phyloP scores from a whole-genome alignment of 2,797 vertebrate species.

The Pseudochirops cupreus region DNA sequence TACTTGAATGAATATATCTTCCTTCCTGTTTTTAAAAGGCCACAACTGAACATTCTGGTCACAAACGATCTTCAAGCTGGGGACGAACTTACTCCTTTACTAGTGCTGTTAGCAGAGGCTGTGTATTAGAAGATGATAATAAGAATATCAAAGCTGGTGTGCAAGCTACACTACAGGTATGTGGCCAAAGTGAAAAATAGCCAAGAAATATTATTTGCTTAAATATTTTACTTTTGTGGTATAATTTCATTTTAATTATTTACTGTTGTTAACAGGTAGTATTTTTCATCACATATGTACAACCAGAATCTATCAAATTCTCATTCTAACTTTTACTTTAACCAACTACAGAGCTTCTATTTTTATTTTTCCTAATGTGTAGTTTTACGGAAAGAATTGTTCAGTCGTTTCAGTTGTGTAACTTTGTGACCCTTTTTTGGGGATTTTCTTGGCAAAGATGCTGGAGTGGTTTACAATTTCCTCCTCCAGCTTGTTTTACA shows the following conservation, averaged over 20 bases:
- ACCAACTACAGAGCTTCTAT: neutral
- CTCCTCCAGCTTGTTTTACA: neutral
- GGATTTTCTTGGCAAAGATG: neutral
- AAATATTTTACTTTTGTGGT: conserved; percentile 29
- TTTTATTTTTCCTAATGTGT: neutral
- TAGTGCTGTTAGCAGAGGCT: conserved; percentile 95
- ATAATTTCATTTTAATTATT: conserved; percentile 8
- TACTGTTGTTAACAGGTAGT: neutral
- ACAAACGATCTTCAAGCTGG: conserved; percentile 97
- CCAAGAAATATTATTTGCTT: neutral
- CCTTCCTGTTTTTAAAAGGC: conserved; percentile 79
- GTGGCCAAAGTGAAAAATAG: too few relatives aligned
- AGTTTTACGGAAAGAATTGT: neutral
- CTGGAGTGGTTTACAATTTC: neutral
- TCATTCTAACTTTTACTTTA: conserved; percentile 28
- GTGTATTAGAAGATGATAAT: conserved; percentile 92
- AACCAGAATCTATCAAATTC: conserved; percentile 15
- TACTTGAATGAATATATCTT: rapidly evolving
- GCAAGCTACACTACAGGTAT: conserved; percentile 95
- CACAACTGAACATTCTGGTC: conserved; percentile 87
- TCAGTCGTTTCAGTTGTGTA: neutral
- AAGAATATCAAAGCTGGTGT: conserved; percentile 93
- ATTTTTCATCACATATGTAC: neutral
- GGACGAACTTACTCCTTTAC: conserved; percentile 98
- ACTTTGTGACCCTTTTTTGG: neutral